Evolutionary conservation across 2,888 invertebrate species (phyloP), one percentile per base, ranked within the genome.

Genomic region (Leucoptera coffeella): DNA sequence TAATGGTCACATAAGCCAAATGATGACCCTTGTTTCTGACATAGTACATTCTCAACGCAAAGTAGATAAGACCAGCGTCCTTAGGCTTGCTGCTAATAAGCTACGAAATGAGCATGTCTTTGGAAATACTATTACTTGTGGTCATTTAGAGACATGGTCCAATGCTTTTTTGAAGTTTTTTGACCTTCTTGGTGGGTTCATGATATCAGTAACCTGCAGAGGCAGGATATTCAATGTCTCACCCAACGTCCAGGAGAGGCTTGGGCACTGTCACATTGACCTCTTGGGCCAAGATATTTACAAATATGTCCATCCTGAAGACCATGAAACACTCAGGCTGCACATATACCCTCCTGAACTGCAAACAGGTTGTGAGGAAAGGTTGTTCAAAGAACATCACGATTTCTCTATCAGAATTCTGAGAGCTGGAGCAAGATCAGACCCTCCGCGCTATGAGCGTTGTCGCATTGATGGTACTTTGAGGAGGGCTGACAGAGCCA

Each of bases 51-150:
- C 89, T 34, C 80, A 85, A 26, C 82, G 89, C 38, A 81, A 86
- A 45, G 79, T 92, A 46, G 93, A 94, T 61, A 94, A 94, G 62
- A 92, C 92, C 13, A 88, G 89, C 37, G 84, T 93, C 25, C 71
- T 95, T 27, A 76, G 93, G 38, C 78, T 92, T 31, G 83, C 90
- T 2, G 90, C 91, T 26, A 86, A 88, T 40, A 88, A 84, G 50
- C 75, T 94, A 21, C 77, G 92, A 29, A 78, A 89, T 34, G 78
- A 87, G 50, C 85, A 88, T 55, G 75, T 75, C 23, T 77, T 78
- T 48, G 77, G 76, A 12, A 62, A 74, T 34, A 58, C 71, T 14
- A 53, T 72, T 14, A 67, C 71, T 36, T 67, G 71, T 33, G 46
- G 50, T 32, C 69, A 67, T 31, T 37, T 58, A 29, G 73, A 58